Base-by-base conservation (phyloP, 2,888 invertebrate genomes). In the Diogma glabrata region DNA sequence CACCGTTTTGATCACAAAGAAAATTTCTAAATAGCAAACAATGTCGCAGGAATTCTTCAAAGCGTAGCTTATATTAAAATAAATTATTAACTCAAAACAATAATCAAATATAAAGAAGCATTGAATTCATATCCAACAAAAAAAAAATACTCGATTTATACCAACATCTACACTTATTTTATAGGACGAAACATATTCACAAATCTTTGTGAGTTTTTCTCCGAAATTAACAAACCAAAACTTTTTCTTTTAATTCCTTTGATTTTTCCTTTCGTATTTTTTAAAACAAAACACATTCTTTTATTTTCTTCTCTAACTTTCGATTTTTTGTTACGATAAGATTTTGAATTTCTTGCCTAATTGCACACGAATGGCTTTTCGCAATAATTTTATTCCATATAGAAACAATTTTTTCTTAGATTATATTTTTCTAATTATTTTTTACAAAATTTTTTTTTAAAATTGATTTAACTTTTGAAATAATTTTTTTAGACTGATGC, bases 401-500 rank as follows among this genome's bases (percentile, higher is more conserved):
- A n/a, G n/a, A n/a, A n/a, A 46, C 14, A 30, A 50, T 28, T 48
- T 38, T 49, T 47, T 50, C 19, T 49, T 20, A 23, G 22, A 23
- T 36, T 51, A 8, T 40, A 52, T 58, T 43, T 26, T 26, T 53
- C 49, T 49, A 54, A 52, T 58, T 55, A 52, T 58, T 57, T 56
- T 40, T 10, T 36, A 36, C 36, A 36, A 12, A 40, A 40, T 17
- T 4, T 38, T 28, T 12, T n/a, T 22, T 22, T 4, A 7, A 43
- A 22, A 40, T 40, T 43, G n/a, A 20, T 40, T 40, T 40, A 40
- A 14, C 23, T 22, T 19, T 9, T 36, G 36, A 19, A 47, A 12
- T 33, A 20, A 48, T 7, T 22, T 47, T 55, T 54, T 52, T 57
- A 70, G 70, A 65, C 90, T 43, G 93, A 93, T 67, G 88, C 87